Conservation (phyloP, 2,797 vertebrate species). For the Chaetodon trifasciatus region DNA sequence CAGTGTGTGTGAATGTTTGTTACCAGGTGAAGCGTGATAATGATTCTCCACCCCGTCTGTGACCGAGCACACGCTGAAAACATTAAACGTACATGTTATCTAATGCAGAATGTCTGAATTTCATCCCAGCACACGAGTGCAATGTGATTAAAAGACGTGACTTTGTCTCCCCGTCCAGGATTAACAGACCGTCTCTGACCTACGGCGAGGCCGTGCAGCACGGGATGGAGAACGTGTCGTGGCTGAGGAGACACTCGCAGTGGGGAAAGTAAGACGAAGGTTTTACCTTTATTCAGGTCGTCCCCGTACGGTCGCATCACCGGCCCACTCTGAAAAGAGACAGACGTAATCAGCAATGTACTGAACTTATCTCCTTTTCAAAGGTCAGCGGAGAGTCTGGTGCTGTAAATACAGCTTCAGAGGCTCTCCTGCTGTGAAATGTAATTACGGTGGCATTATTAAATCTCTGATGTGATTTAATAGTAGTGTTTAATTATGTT, state of each 20-base stretch:
- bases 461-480: too few relatives aligned
- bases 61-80: neutral
- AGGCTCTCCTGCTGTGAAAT: too few relatives aligned
- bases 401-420: too few relatives aligned
- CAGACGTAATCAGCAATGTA: neutral
- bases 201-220: conserved; percentile 92
- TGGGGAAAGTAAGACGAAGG: conserved; percentile 91
- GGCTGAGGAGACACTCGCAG: conserved; percentile 88
- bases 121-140: neutral
- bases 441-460: too few relatives aligned
- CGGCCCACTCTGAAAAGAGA: neutral
- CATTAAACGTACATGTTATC: neutral
- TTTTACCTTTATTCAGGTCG: neutral
- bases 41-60: too few relatives aligned
- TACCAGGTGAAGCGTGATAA: neutral
- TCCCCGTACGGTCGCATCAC: neutral
- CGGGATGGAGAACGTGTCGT: conserved; percentile 89
- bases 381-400: too few relatives aligned
- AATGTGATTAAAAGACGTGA: neutral
- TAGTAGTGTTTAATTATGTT: too few relatives aligned
- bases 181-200: conserved; percentile 90
- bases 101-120: neutral
- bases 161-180: conserved; percentile 72
- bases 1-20: neutral
- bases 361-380: too few relatives aligned